phyloP scores from a whole-genome alignment of 2,113 vertebrate species.

The Formicarius rufipectus region DNA sequence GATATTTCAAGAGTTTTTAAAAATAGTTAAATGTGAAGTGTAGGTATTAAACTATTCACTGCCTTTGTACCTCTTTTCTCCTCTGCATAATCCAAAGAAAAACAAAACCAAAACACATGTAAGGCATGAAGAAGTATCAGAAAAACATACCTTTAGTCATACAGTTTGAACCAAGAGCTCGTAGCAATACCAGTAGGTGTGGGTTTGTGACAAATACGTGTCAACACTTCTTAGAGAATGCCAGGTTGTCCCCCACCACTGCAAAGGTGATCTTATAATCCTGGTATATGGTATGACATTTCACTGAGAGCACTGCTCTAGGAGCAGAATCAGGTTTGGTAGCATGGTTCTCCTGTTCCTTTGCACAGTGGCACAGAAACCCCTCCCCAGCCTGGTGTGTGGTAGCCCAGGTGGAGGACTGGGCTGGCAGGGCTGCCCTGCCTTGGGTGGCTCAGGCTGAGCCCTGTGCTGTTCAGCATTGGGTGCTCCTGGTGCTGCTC shows the following conservation, averaged over 20 bases:
- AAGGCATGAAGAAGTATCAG: not conserved
- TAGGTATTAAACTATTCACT: not conserved
- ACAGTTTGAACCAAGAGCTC: not conserved
- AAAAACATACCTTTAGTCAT: not conserved
- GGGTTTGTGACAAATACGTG: not conserved
- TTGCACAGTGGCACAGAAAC: not conserved
- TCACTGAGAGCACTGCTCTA: not conserved
- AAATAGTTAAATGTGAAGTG: not conserved
- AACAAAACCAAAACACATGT: not conserved
- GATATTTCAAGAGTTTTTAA: not conserved
- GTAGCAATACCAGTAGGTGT: not conserved
- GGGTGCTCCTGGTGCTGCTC: not conserved
- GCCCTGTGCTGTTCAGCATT: not conserved
- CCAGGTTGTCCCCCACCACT: not conserved
- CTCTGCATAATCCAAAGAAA: not conserved
- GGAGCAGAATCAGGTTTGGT: not conserved
- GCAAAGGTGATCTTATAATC: not conserved
- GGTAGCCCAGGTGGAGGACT: not conserved
- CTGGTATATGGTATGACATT: not conserved
- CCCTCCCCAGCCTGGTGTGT: fast-evolving
- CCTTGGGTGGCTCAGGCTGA: not conserved
- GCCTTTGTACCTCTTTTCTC: not conserved
- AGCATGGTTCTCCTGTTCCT: not conserved
- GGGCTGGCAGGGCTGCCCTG: not conserved
- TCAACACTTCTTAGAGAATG: not conserved